Evolutionary conservation across 2,113 vertebrate genomes (phyloP).

Genomic region (Struthidea cinerea): DNA sequence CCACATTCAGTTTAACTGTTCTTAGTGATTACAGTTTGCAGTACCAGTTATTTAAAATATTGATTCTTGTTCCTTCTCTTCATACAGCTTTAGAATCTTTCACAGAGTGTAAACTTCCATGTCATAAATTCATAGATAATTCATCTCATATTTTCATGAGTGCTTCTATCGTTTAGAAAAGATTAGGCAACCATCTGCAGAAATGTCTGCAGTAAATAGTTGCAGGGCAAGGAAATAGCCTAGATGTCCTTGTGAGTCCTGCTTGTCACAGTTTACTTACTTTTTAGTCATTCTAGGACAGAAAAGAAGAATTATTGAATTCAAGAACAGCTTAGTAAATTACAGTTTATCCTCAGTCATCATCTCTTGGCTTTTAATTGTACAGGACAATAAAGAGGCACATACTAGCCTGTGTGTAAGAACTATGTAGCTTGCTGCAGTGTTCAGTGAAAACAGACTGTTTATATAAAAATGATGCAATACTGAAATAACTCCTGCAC

Average conservation of each 20-base stretch:
- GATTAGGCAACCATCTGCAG: slow-evolving; percentile 13
- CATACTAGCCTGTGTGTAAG: background rate
- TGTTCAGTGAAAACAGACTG: background rate
- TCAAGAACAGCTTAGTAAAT: background rate
- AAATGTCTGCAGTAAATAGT: background rate
- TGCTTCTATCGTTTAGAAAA: slow-evolving; percentile 6
- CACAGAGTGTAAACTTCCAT: background rate
- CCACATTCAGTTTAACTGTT: background rate
- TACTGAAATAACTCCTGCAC: background rate
- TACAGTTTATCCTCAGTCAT: background rate
- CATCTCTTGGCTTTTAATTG: background rate
- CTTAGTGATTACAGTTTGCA: background rate
- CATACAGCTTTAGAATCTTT: background rate
- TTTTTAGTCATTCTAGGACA: background rate
- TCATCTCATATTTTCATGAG: background rate
- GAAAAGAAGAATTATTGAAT: background rate
- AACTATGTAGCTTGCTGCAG: background rate
- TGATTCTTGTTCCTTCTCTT: background rate
- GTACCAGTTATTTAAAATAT: background rate
- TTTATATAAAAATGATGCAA: background rate
- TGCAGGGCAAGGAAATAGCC: background rate
- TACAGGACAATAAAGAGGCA: background rate
- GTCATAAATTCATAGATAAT: slow-evolving; percentile 1
- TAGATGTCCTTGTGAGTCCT: background rate
- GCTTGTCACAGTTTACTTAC: background rate